These are phyloP conservation scores for Sakesphorus luctuosus DNA, from an alignment of 2,113 vertebrate species.

Conservation along the genomic window DNA sequence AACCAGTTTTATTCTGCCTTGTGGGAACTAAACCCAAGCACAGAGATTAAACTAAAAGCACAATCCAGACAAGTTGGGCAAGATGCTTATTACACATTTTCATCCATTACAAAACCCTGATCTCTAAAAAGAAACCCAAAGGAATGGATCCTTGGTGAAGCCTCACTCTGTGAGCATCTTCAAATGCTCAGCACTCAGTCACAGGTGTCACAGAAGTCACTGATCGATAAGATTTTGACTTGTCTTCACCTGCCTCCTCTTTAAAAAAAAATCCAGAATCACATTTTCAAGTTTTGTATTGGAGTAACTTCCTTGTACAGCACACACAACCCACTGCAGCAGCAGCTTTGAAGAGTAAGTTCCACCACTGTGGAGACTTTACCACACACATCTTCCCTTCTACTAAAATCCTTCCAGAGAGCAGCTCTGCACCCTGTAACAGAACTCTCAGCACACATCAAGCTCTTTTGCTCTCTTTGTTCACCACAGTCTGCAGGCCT, in stretches of 20 bases:
- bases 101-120: background rate
- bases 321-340: background rate
- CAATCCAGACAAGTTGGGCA: background rate
- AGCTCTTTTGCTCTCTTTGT: background rate
- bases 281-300: background rate
- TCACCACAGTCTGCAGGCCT: background rate
- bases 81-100: background rate
- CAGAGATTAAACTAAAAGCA: background rate
- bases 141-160: background rate
- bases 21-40: background rate
- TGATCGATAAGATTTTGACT: background rate
- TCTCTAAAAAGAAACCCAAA: background rate
- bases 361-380: background rate
- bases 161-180: background rate
- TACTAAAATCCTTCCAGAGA: background rate
- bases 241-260: background rate
- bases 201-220: background rate
- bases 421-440: background rate
- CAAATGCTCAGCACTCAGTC: background rate
- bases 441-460: background rate
- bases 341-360: background rate
- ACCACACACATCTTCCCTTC: background rate
- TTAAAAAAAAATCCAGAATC: background rate
- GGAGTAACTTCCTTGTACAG: background rate
- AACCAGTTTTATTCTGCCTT: background rate